Evolutionary conservation across 2,113 vertebrate species (phyloP), one percentile per base, ranked within the genome.

Genomic region (Speoplatyrhinus poulsoni): DNA sequence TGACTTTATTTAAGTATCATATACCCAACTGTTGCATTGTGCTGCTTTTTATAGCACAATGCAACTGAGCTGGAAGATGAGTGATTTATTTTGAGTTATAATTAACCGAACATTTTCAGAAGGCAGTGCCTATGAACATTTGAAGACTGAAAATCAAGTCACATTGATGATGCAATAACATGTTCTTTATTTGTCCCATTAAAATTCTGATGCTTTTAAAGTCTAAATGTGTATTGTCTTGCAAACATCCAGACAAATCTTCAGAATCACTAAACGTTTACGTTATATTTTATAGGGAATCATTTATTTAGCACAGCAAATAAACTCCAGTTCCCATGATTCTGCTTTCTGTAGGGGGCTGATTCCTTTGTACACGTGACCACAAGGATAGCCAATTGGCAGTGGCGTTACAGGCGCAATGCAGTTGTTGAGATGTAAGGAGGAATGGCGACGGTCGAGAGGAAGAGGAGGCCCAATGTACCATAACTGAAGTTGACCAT

Each of bases 371-470:
- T 0, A 33, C 85, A 84, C 69, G 84, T 88, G 87, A 83, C 10
- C 6, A 0, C 1, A 15, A 0, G 11, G 50, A 41, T n/a, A 71
- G n/a, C 91, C 89, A 91, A 92, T 88, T 12, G 5, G 3, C 62
- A 85, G 74, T 76, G 73, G 80, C 81, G 91, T 92, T 92, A 91
- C 91, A 92, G 88, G 84, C 84, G 86, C 87, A 89, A 75, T 87
- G 87, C 86, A 77, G 88, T 11, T 69, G 53, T 84, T 53, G 75
- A 84, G 87, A 89, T 92, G 91, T 92, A 93, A 93, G 90, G 75
- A 88, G 89, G 69, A 93, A 93, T 92, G 91, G 92, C 92, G 91
- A 87, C 92, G 85, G 83, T 77, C 86, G 87, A 90, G 76, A 33
- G 67, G 76, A 36, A 75, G 77, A 68, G 79, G 78, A 81, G 73